Evolutionary conservation across 2,888 invertebrate genomes (phyloP).

Genomic region (Patella pellucida): DNA sequence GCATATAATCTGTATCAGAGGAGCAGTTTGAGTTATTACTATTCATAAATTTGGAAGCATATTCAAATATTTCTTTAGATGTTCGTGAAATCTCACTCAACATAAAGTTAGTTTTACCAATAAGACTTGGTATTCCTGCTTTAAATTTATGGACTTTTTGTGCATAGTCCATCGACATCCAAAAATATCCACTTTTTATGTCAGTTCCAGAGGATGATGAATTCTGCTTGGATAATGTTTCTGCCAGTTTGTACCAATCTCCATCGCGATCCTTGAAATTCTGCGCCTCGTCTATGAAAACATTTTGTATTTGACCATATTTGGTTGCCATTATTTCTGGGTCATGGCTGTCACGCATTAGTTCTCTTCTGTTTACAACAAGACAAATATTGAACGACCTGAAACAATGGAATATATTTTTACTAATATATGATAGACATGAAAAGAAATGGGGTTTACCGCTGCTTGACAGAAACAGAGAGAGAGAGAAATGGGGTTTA

Average conservation of each 20-base stretch:
- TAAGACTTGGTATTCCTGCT: conserved; percentile 54
- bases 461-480: not conserved
- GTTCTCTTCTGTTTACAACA: conserved; percentile 45
- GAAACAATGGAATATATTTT: conserved; percentile 26
- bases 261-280: conserved; percentile 62
- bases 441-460: too few relatives aligned
- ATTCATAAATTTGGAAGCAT: conserved; percentile 54
- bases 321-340: conserved; percentile 22
- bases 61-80: conserved; percentile 58
- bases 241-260: conserved; percentile 54
- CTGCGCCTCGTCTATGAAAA: conserved; percentile 58
- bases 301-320: conserved; percentile 46
- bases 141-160: conserved; percentile 61
- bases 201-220: conserved; percentile 19
- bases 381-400: conserved; percentile 51
- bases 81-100: conserved; percentile 57
- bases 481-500: too few relatives aligned
- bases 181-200: conserved; percentile 49
- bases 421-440: too few relatives aligned
- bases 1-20: not conserved
- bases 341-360: conserved; percentile 40
- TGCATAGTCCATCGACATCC: conserved; percentile 62
- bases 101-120: conserved; percentile 62
- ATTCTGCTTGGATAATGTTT: conserved; percentile 43
- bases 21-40: conserved; percentile 26